phyloP scores from a whole-genome alignment of 1,140 invertebrate species.

The Leguminivora glycinivorella region DNA sequence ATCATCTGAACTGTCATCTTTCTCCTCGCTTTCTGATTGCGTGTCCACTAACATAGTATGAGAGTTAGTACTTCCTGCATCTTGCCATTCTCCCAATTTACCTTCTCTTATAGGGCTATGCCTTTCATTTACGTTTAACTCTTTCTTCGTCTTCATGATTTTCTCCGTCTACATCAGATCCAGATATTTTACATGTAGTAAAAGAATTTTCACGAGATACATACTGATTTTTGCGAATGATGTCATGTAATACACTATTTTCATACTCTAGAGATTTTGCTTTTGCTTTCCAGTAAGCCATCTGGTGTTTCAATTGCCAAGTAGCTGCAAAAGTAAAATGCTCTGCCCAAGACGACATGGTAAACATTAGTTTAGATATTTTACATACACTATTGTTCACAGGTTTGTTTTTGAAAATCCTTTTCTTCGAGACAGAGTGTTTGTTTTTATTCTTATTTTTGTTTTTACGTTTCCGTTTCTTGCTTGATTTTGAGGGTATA shows the following conservation, averaged over 20 bases:
- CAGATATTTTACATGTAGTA: not conserved
- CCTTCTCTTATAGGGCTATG: conserved; percentile 23
- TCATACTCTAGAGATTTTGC: conserved; percentile 83
- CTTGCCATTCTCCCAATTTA: conserved; percentile 31
- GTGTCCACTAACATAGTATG: conserved; percentile 24
- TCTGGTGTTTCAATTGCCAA: conserved; percentile 79
- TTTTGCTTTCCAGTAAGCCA: conserved; percentile 84
- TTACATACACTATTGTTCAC: conserved; percentile 36
- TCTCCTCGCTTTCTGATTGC: conserved; percentile 33
- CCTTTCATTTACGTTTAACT: not conserved
- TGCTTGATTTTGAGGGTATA: conserved; percentile 26
- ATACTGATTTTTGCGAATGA: conserved; percentile 68
- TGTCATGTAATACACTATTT: conserved; percentile 80
- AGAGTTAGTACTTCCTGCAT: conserved; percentile 1
- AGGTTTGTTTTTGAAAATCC: conserved; percentile 29
- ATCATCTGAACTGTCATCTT: conserved; percentile 30
- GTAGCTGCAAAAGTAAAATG: conserved; percentile 58
- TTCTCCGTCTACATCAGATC: not conserved
- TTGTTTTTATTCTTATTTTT: conserved; percentile 35
- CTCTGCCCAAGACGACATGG: conserved; percentile 67
- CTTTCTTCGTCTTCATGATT: conserved; percentile 13
- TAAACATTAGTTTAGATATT: conserved; percentile 40
- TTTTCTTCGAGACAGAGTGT: conserved; percentile 35
- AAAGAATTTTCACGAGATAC: conserved; percentile 19
- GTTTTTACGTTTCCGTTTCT: conserved; percentile 35